phyloP scores from a whole-genome alignment of 2,797 vertebrate genomes.

The Darevskia nairensis region DNA sequence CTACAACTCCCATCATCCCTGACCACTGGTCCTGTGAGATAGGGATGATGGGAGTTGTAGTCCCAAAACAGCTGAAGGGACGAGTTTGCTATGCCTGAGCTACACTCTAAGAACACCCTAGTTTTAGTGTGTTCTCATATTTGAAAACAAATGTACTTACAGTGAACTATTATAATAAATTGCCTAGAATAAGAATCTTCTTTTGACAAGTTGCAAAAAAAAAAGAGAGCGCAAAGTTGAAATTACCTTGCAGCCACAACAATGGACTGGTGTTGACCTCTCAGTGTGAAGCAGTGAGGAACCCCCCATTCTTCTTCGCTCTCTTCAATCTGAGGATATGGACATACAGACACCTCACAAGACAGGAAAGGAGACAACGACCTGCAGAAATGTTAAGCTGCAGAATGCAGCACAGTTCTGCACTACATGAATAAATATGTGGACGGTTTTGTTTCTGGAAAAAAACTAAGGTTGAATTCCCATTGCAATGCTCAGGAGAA shows the following conservation, averaged over 20 bases:
- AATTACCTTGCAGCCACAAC: conserved; percentile 92
- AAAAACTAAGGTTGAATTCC: neutral
- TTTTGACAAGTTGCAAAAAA: neutral
- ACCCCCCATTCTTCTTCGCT: conserved; percentile 98
- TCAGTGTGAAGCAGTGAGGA: conserved; percentile 92
- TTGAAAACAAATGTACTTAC: neutral
- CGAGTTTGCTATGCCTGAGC: no score
- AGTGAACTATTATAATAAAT: neutral
- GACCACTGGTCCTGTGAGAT: no score
- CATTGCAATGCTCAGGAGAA: neutral
- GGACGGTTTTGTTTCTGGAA: neutral
- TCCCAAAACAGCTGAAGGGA: no score
- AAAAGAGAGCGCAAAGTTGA: neutral
- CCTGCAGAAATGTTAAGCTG: neutral
- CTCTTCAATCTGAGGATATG: conserved; percentile 86
- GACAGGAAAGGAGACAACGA: neutral
- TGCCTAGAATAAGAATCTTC: neutral
- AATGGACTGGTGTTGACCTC: conserved; percentile 91
- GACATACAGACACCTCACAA: neutral
- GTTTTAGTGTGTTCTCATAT: neutral
- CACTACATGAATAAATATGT: neutral
- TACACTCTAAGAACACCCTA: neutral
- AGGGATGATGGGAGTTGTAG: no score
- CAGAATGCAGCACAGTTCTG: neutral
- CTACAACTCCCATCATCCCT: no score